Conservation (phyloP, 1,140 invertebrate species). For the Psilanteris sp. region DNA sequence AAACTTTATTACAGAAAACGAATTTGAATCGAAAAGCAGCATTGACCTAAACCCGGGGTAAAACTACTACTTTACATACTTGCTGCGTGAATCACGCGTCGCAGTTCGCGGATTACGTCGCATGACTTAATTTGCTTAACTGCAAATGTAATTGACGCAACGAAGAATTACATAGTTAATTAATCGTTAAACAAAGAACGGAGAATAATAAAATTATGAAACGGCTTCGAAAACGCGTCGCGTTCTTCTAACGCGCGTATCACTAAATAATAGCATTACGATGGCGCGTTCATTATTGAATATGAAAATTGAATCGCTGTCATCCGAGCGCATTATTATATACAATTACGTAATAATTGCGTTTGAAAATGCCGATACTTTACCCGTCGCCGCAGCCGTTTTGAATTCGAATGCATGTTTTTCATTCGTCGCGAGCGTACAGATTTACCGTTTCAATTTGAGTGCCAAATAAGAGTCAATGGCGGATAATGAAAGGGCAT, state of each 20-base stretch:
- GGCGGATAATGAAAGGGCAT: slow-evolving; percentile 8
- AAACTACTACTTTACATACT: too few species aligned
- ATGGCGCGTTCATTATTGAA: slow-evolving; percentile 2
- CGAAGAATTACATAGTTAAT: neutral
- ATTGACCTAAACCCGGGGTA: too few species aligned
- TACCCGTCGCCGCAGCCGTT: too few species aligned
- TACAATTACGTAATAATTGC: slow-evolving; percentile 17
- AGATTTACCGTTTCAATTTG: too few species aligned
- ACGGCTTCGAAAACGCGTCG: neutral
- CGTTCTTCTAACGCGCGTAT: slow-evolving; percentile 11
- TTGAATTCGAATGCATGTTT: too few species aligned
- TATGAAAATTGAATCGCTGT: slow-evolving; percentile 15
- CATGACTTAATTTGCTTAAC: too few species aligned
- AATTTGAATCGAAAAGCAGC: too few species aligned
- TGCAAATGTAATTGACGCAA: too few species aligned
- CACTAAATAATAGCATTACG: slow-evolving; percentile 9
- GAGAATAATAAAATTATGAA: neutral
- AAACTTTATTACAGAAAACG: too few species aligned
- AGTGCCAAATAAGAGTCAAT: slow-evolving; percentile 11
- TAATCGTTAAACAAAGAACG: neutral
- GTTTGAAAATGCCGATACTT: slow-evolving; percentile 10
- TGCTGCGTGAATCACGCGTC: too few species aligned
- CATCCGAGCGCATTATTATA: slow-evolving; percentile 4
- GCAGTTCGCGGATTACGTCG: too few species aligned
- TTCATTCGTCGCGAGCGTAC: too few species aligned